Percentiles rank a stretch among this genome's conserved stretches.
phyloP scores from a whole-genome alignment of 2,888 invertebrate genomes.

The Pseudolycoriella hygida region DNA sequence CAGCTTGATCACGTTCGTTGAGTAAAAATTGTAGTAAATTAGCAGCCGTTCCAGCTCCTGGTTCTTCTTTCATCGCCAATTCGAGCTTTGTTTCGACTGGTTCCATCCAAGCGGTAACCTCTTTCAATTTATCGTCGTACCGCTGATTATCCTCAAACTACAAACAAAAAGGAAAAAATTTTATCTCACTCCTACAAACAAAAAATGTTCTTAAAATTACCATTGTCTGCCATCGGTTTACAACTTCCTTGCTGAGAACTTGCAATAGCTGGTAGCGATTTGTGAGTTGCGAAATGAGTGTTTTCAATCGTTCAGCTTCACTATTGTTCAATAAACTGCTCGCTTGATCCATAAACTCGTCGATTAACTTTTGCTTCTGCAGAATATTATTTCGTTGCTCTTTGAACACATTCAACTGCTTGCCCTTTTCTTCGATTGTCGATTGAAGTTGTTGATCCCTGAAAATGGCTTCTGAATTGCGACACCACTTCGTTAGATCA shows the following conservation, averaged over 20 bases:
- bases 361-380: slow-evolving; percentile 68
- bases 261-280: slow-evolving; percentile 69
- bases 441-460: slow-evolving; percentile 73
- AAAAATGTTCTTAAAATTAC: slow-evolving; percentile 22
- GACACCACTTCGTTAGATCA: slow-evolving; percentile 70
- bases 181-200: too few species aligned
- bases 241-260: slow-evolving; percentile 66
- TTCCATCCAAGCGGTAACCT: slow-evolving; percentile 59
- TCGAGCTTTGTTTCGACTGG: slow-evolving; percentile 54
- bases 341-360: slow-evolving; percentile 77
- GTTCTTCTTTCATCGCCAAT: slow-evolving; percentile 42
- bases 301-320: slow-evolving; percentile 70
- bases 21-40: slow-evolving; percentile 53
- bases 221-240: slow-evolving; percentile 66
- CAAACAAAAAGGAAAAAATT: too few species aligned
- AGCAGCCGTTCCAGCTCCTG: slow-evolving; percentile 37
- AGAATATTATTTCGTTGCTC: slow-evolving; percentile 58
- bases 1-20: slow-evolving; percentile 70
- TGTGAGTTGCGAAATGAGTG: slow-evolving; percentile 75
- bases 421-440: slow-evolving; percentile 62
- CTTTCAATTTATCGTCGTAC: slow-evolving; percentile 56
- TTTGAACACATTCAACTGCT: slow-evolving; percentile 51
- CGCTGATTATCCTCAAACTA: slow-evolving; percentile 56
- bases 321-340: slow-evolving; percentile 70
- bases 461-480: slow-evolving; percentile 64